Conservation (phyloP, 2,797 vertebrate genomes). For the Phoeniculus purpureus region DNA sequence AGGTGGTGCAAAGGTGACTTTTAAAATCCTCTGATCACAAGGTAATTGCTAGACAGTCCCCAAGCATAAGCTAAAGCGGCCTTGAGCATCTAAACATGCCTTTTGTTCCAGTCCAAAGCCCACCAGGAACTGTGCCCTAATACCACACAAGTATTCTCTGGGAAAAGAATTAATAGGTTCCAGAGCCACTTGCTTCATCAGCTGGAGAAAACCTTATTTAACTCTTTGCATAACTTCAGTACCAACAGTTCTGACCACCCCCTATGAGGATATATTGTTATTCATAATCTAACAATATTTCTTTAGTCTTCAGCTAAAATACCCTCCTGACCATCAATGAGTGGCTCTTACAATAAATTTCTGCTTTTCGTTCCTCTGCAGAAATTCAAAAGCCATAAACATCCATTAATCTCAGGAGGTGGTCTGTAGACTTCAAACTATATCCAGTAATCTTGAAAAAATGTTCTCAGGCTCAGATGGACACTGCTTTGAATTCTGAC, state of each 20-base stretch:
- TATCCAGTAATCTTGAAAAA: background rate
- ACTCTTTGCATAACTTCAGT: constrained; percentile 21
- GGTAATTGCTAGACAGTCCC: constrained; percentile 35
- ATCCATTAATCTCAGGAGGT: background rate
- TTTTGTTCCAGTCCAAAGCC: constrained; percentile 26
- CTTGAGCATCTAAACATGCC: constrained; percentile 49
- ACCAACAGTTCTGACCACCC: background rate
- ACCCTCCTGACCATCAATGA: background rate
- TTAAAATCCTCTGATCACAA: constrained; percentile 24
- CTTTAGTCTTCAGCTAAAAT: background rate
- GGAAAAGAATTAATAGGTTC: constrained; percentile 39
- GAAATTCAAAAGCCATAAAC: background rate
- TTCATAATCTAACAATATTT: background rate
- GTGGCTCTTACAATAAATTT: background rate
- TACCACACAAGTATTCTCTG: constrained; percentile 10
- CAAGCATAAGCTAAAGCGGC: constrained; percentile 22
- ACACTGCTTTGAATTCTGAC: constrained; percentile 11
- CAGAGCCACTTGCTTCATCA: constrained; percentile 17
- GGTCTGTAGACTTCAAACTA: background rate
- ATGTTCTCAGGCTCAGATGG: background rate
- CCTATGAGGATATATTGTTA: background rate
- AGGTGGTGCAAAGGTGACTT: constrained; percentile 40
- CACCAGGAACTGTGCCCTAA: background rate
- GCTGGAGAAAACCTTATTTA: constrained; percentile 16
- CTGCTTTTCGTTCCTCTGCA: background rate